Evolutionary conservation across 1,140 invertebrate genomes (phyloP), one percentile per base, ranked within the genome.

Genomic region (Cylas formicarius): DNA sequence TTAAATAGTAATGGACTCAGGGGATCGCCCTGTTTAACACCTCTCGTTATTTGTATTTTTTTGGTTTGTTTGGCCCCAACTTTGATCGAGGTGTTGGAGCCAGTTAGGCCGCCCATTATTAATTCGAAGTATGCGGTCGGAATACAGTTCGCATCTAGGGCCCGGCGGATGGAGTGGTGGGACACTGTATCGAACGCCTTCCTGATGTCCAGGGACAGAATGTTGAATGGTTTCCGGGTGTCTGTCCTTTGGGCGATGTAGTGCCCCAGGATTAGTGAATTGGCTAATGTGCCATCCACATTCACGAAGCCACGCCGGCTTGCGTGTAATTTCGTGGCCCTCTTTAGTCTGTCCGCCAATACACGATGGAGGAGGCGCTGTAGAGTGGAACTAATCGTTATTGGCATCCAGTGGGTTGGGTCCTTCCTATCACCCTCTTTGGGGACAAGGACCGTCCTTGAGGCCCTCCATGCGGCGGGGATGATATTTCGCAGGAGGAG

Each of bases 1-100:
- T 72, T 72, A 38, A 72, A 73, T 2, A 72, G 45, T 1, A 68
- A 23, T 1, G 68, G 66, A 1, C 63, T 66, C 6, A 72, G 50
- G 0, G 68, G 65, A 32, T 73, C 69, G 0, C 72, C 70, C 38
- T 73, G 72, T 24, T 67, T 60, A 1, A 72, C 70, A 0, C 69
- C 71, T 19, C 55, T 42, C 0, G 0, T 50, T 56, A 9, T 62
- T 49, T n/a, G 24, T n/a, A n/a, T n/a, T n/a, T n/a, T n/a, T 2
- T 34, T n/a, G 5, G 44, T 29, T 2, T 39, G 27, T 2, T n/a
- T n/a, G n/a, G n/a, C n/a, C n/a, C 39, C 35, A 0, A 57, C 48
- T 28, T 45, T 37, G 14, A 52, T 27, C 8, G 35, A 38, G 1
- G 63, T 65, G 1, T 28, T 32, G 2, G 52, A 46, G 39, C 50